Evolutionary conservation across 2,797 vertebrate species (phyloP), one percentile per base, ranked within the genome.

Genomic region (Dicrostonyx torquatus): DNA sequence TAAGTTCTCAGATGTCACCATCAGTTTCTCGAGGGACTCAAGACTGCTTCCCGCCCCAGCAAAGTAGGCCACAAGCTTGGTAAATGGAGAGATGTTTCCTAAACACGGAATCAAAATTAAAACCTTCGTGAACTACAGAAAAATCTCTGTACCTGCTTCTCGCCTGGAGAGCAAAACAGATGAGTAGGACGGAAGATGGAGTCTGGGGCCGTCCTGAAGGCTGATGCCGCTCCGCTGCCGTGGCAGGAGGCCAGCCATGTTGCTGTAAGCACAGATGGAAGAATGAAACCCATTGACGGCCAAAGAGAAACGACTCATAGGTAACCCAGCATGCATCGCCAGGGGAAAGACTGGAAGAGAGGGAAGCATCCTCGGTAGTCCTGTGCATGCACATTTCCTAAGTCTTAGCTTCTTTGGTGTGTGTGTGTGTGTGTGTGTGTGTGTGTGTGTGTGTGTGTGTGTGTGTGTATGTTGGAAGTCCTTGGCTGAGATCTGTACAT

Each of bases 181-280:
- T 91, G 94, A 94, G 68, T 89, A 89, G 87, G 55, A 87, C 87
- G 97, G 95, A 97, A 98, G 97, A 80, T 55, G 90, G 97, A 94
- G 96, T 98, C 96, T 87, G 95, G 93, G 97, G 98, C 96, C 97
- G 97, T 97, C 97, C 91, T 95, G 97, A 97, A 98, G 97, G 97
- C 97, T 96, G 97, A 95, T 96, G 97, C 92, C 92, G 96, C 97
- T 94, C 92, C 92, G 96, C 97, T 94, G 60, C 79, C 12, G 85
- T 98, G 98, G 97, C 97, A 97, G 94, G 40, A 73, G 92, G 97
- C 98, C 98, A 98, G 98, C 96, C 95, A 40, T 14, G 5, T 93
- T 86, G 91, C 73, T 60, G 94, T 94, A 97, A 90, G 97, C 98
- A 97, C 98, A 98, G 98, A 98, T 98, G 98, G 98, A 97, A 98